Evolutionary conservation across 2,888 invertebrate species (phyloP), one percentile per base, ranked within the genome.

Genomic region (Bursaphelenchus okinawaensis): DNA sequence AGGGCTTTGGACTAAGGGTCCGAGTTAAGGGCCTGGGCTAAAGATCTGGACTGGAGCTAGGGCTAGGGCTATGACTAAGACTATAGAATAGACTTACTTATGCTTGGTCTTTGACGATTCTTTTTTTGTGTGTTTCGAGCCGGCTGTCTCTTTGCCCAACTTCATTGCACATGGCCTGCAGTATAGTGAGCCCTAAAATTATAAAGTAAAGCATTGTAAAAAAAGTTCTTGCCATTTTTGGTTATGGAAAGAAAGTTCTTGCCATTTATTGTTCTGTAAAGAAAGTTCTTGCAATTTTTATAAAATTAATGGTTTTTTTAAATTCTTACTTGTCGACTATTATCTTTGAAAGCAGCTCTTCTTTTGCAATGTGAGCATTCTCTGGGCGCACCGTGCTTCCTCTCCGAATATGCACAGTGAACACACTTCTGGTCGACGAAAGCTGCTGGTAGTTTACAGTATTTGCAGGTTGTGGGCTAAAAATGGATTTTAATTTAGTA

Each of bases 391-490:
- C 79, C 79, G 54, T 70, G 63, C 60, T 74, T 75, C 16, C 79
- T 61, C 55, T 77, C 76, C 7, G 72, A 69, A 65, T 75, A 68
- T 3, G 74, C 68, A 54, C 79, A 79, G 65, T 75, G 74, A 19
- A 78, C 77, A 54, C 78, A 78, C 67, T 72, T 73, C 20, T 64
- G 65, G 7, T 77, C 77, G 54, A 68, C 73, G 56, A 78, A 79
- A 1, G 78, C 79, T 7, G 79, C 79, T 31, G 74, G 76, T 56
- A 79, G 59, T 55, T 76, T 67, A 54, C 79, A 79, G 60, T 71
- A 75, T 58, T 73, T 71, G 62, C 79, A 79, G 2, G 68, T 69
- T 22, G 67, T 65, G 3, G 79, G 75, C 75, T 78, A 56, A 55
- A 75, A 68, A 50, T 28, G 27, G 19, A 22, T 40, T 55, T 55